Conservation (phyloP, 2,113 vertebrate genomes). For the Himantopus leucocephalus region DNA sequence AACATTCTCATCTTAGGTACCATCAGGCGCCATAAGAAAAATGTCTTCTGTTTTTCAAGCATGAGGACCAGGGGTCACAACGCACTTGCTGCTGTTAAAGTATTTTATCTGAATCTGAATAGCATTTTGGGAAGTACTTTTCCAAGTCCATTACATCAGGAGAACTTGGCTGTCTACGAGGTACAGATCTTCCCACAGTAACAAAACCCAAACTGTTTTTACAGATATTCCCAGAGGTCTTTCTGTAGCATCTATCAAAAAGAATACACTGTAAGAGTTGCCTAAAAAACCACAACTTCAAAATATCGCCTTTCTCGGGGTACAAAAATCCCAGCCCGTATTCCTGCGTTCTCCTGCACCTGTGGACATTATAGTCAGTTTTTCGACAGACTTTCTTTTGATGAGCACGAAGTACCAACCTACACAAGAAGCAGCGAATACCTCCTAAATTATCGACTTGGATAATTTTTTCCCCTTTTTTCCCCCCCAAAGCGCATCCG, state of each 20-base stretch:
- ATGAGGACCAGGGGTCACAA: background rate
- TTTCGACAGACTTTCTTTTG: background rate
- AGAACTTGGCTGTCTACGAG: background rate
- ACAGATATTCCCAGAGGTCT: background rate
- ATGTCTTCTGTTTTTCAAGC: background rate
- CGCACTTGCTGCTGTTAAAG: background rate
- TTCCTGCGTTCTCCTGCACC: background rate
- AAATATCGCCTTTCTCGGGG: fast-evolving
- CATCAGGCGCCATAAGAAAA: background rate
- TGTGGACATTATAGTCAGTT: fast-evolving
- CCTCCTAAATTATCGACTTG: fast-evolving
- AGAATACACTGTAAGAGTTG: background rate
- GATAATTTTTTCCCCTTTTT: fast-evolving
- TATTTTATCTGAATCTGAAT: background rate
- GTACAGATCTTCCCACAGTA: background rate
- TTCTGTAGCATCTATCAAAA: background rate
- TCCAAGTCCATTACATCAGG: fast-evolving
- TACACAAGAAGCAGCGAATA: fast-evolving
- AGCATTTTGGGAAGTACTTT: background rate
- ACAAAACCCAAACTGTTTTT: background rate
- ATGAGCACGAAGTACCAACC: background rate
- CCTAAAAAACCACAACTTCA: background rate
- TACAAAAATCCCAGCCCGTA: fast-evolving
- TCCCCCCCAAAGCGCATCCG: fast-evolving
- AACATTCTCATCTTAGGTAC: background rate